Base-by-base conservation (phyloP, 2,888 invertebrate genomes). In the Dynastes maya region DNA sequence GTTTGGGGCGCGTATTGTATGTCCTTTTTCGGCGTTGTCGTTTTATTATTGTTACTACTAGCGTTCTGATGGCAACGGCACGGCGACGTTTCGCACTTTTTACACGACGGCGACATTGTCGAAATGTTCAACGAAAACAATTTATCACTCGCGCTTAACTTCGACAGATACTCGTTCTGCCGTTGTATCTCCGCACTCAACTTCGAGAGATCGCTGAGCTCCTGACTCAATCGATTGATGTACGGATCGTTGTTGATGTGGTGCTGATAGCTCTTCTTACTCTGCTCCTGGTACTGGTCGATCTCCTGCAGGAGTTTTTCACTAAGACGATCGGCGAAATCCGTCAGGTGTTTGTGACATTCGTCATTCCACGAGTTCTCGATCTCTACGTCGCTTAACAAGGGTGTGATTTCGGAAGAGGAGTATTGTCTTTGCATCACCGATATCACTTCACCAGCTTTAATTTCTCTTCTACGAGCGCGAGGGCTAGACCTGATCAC, bases 281-380 rank as follows among this genome's bases (percentile, higher is more conserved):
- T 89, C 90, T 88, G 86, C 89, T 89, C 81, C 89, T 89, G 81
- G 89, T 92, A 86, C 88, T 91, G 87, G 85, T 95, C 95, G 81
- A 95, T 93, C 88, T 96, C 95, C 81, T 94, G 93, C 77, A 95
- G 90, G 80, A 96, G 89, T 86, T 95, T 95, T 85, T 95, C 95
- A 85, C 95, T 95, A n/a, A 96, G 89, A 85, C 94, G 93, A 85
- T 96, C 95, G 1, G 95, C 95, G 84, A 95, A 95, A 84, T 95
- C 95, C 1, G 93, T 93, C 80, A 95, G 89, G 85, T 95, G 94
- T 83, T 92, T 92, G 80, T 91, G 91, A 81, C 93, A 92, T 81
- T 93, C 93, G 83, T 93, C 92, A 76, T 91, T 91, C 93, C 93
- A 93, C 13, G 83, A 85, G 22, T 72, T 78, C 53, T 80, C 82